Conservation (phyloP, 2,888 invertebrate species). For the Volucella bombylans region DNA sequence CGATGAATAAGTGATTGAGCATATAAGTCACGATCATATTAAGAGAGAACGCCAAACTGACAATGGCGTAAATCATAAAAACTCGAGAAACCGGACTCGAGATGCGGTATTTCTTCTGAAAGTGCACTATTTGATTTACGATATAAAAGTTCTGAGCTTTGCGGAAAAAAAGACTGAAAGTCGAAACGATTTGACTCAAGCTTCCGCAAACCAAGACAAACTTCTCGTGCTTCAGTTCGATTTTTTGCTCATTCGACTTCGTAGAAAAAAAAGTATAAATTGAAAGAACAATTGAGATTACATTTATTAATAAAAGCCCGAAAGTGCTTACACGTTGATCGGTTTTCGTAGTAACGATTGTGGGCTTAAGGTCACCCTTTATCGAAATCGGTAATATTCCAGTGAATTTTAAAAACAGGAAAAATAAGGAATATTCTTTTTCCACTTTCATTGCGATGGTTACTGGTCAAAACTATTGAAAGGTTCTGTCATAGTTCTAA, state of each 20-base stretch:
- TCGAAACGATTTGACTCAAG: not conserved
- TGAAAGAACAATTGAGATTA: not conserved
- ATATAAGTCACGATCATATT: not conserved
- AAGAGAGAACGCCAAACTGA: not conserved
- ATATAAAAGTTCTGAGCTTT: not conserved
- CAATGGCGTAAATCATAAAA: not conserved
- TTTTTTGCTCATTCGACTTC: not conserved
- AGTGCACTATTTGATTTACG: not conserved
- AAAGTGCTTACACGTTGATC: not conserved
- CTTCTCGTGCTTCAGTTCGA: not conserved
- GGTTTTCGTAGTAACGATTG: not conserved
- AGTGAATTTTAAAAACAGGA: constrained; percentile 39
- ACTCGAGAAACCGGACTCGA: not conserved
- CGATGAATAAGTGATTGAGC: not conserved
- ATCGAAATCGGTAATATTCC: constrained; percentile 62
- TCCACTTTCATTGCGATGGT: constrained; percentile 22
- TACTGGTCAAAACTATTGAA: too few relatives aligned
- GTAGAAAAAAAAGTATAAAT: not conserved
- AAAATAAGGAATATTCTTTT: constrained; percentile 24
- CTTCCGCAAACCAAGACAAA: not conserved
- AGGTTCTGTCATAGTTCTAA: too few relatives aligned
- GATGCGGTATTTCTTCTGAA: not conserved
- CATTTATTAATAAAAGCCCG: not conserved
- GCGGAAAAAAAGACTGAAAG: not conserved
- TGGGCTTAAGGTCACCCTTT: constrained; percentile 33